These are phyloP conservation scores for Eremobia ochroleuca DNA, from an alignment of 2,888 invertebrate genomes.

Conservation along the genomic window DNA sequence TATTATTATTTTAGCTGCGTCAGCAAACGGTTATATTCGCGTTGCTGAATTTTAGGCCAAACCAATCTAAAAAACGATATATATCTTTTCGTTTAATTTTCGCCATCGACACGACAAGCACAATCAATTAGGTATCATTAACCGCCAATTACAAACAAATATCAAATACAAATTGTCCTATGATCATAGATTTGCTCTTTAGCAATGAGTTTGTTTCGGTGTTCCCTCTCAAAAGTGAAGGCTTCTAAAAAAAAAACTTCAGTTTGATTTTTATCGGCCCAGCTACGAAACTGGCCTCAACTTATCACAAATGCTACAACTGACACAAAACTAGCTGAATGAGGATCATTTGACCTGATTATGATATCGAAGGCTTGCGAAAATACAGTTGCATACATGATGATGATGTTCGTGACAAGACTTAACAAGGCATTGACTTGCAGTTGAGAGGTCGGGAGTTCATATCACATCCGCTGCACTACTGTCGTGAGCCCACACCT, in stretches of 20 bases:
- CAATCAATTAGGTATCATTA: no score
- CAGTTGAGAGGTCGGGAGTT: constrained; percentile 55
- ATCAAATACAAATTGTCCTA: not conserved
- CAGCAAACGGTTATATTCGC: not conserved
- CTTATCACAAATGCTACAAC: not conserved
- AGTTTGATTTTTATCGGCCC: not conserved
- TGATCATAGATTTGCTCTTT: not conserved
- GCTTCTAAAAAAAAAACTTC: not conserved
- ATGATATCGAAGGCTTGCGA: constrained; percentile 9
- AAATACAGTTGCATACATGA: not conserved
- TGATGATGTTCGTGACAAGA: constrained; percentile 13
- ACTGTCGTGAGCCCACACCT: constrained; percentile 9
- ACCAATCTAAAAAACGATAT: no score
- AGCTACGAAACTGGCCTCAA: not conserved
- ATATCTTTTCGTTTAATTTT: no score
- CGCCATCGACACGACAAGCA: no score
- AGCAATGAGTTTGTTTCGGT: not conserved
- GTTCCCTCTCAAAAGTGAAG: not conserved
- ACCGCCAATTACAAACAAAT: no score
- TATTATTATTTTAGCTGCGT: not conserved
- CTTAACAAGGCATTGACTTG: constrained; percentile 46
- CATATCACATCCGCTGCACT: constrained; percentile 48
- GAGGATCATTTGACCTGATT: not conserved
- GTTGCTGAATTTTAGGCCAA: not conserved
- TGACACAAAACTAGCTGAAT: not conserved